Evolutionary conservation across 2,113 vertebrate genomes (phyloP), one percentile per base, ranked within the genome.

Genomic region (Mesembrinibis cayennensis): DNA sequence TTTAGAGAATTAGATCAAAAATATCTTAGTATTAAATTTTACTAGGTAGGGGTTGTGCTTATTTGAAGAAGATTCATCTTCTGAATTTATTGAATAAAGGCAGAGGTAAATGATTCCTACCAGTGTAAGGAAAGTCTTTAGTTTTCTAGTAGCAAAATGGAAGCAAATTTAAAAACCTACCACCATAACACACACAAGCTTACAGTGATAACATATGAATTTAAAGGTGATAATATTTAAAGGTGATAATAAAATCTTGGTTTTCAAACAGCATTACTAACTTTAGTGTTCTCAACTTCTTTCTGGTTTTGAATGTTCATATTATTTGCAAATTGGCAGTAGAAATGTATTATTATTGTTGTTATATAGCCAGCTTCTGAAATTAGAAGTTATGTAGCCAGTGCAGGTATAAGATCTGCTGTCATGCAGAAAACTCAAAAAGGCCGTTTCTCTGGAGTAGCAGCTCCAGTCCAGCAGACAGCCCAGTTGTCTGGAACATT

Each of bases 251-350:
- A 73, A 97, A 96, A 58, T 61, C 16, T 73, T 80, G 10, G 10
- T 42, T 97, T 96, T 88, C 59, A 97, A 92, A 88, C 7, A 90
- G 17, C 16, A 18, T 50, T 61, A 72, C 14, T 56, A 62, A 62
- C 93, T 97, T 96, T 66, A 56, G 21, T 72, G 34, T 62, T 95
- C 66, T 91, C 49, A 93, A 29, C 19, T 88, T 32, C 14, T 95
- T 90, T 90, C 67, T 62, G 71, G 11, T 83, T 95, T 82, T 93
- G 56, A 92, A 70, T 93, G 18, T 89, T 59, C 13, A 22, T 50
- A 32, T 65, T 93, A 82, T 94, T 94, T 87, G n/a, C 70, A 97
- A 93, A 63, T 45, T 76, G 59, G 52, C 11, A 4, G 11, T 86
- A 22, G 13, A 90, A 96, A 56, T 56, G 1, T 63, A 58, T 73